A percentile compares a stretch with the other conserved stretches of the same genome.
phyloP scores from a whole-genome alignment of 2,113 vertebrate genomes.

The Muntiacus muntjak region DNA sequence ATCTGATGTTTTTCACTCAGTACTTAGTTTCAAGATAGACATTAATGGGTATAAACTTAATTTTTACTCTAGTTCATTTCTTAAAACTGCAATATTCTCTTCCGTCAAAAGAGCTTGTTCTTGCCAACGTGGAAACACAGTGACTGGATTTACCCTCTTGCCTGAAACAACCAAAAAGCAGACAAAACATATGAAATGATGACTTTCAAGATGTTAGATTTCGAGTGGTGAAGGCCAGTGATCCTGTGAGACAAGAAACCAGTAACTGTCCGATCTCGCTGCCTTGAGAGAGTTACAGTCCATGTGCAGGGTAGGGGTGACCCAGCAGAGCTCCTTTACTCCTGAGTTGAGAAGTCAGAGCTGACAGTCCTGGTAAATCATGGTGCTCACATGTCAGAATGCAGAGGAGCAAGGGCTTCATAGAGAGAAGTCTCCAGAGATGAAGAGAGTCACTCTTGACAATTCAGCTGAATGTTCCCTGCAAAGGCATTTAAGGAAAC shows the following conservation, averaged over 20 bases:
- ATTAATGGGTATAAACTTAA: background rate
- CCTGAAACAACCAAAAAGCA: background rate
- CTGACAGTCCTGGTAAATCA: no score
- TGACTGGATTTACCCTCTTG: background rate
- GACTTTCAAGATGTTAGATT: background rate
- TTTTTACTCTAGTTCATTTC: background rate
- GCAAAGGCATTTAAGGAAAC: background rate
- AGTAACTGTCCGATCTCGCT: fast-evolving
- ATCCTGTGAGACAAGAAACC: background rate
- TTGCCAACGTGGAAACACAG: background rate
- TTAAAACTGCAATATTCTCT: background rate
- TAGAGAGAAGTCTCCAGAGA: fast-evolving
- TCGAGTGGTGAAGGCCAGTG: background rate
- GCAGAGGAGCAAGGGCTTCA: background rate
- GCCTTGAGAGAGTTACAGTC: background rate
- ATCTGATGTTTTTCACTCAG: background rate
- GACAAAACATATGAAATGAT: background rate
- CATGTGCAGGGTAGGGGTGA: fast-evolving
- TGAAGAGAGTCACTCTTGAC: fast-evolving
- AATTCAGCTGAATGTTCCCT: no score
- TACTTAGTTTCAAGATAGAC: background rate
- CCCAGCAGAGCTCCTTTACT: fast-evolving
- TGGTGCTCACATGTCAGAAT: background rate
- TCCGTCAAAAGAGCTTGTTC: background rate
- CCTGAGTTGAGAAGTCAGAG: background rate